A percentile compares a stretch with the other conserved stretches of the same genome.
Conservation (phyloP, 2,797 vertebrate species). For the Microctenopoma stevenorrisi region DNA sequence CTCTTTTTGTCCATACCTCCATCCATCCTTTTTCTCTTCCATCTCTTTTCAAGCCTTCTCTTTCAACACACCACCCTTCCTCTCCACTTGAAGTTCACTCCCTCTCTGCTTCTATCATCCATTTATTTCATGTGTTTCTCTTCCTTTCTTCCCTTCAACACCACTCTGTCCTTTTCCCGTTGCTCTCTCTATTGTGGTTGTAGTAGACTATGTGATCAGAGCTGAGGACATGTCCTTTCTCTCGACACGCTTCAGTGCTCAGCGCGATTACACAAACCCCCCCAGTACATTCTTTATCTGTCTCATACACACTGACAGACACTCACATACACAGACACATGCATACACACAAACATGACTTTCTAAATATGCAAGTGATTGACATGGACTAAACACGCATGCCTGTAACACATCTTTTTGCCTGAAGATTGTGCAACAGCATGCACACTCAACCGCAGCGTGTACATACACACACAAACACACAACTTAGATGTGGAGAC, state of each 20-base stretch:
- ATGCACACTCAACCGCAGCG: slow-evolving; percentile 30
- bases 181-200: slow-evolving; percentile 64
- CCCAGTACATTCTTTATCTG: slow-evolving; percentile 59
- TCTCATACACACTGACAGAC: slow-evolving; percentile 20
- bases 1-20: slow-evolving; percentile 26
- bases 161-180: slow-evolving; percentile 47
- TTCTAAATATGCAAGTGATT: slow-evolving; percentile 62
- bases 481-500: slow-evolving; percentile 56
- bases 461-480: slow-evolving; percentile 28
- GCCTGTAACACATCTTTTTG: slow-evolving; percentile 50
- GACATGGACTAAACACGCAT: slow-evolving; percentile 58
- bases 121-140: slow-evolving; percentile 64
- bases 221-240: slow-evolving; percentile 81
- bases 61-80: slow-evolving; percentile 27
- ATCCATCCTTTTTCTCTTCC: slow-evolving; percentile 52
- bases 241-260: slow-evolving; percentile 75
- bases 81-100: slow-evolving; percentile 23
- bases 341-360: slow-evolving; percentile 34
- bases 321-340: slow-evolving; percentile 10
- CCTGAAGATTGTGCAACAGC: slow-evolving; percentile 58
- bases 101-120: slow-evolving; percentile 40
- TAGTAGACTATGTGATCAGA: slow-evolving; percentile 75
- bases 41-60: slow-evolving; percentile 43
- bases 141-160: slow-evolving; percentile 48
- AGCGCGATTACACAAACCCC: slow-evolving; percentile 82